Evolutionary conservation across 2,888 invertebrate genomes (phyloP).

Genomic region (Geotrupes spiniger): DNA sequence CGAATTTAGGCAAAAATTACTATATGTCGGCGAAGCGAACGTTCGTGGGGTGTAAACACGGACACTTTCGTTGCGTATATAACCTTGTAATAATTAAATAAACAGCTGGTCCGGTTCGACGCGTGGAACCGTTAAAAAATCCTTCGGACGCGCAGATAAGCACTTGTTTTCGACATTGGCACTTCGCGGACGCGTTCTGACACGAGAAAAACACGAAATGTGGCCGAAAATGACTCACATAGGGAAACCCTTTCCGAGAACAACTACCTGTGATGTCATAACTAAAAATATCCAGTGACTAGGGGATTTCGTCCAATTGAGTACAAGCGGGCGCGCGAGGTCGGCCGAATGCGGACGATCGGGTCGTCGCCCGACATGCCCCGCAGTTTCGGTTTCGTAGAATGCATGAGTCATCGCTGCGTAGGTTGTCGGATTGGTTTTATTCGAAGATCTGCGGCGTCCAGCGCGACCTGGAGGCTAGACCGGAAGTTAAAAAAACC

Average conservation of each 20-base stretch:
- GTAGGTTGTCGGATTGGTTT: constrained; percentile 23
- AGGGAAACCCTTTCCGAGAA: constrained; percentile 50
- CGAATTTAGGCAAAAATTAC: not conserved
- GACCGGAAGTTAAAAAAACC: constrained; percentile 6
- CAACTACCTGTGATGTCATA: constrained; percentile 50
- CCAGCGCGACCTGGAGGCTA: constrained; percentile 10
- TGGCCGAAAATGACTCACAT: constrained; percentile 40
- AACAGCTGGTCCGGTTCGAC: constrained; percentile 13
- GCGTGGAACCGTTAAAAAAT: constrained; percentile 11
- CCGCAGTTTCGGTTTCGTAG: constrained; percentile 22
- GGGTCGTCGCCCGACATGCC: constrained; percentile 4
- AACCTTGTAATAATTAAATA: constrained; percentile 16
- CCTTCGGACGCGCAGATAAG: constrained; percentile 24
- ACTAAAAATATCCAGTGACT: constrained; percentile 46
- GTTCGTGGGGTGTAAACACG: constrained; percentile 6
- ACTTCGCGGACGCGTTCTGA: constrained; percentile 21
- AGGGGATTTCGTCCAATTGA: constrained; percentile 25
- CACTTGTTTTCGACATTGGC: constrained; percentile 31
- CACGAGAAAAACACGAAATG: constrained; percentile 35
- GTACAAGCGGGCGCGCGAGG: constrained; percentile 18
- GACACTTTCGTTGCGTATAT: constrained; percentile 14
- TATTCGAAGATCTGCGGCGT: constrained; percentile 18
- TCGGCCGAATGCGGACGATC: constrained; percentile 23
- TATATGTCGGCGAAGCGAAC: no score
- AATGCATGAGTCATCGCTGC: constrained; percentile 34